phyloP scores from a whole-genome alignment of 2,888 invertebrate species.

The Andrena hattorfiana region DNA sequence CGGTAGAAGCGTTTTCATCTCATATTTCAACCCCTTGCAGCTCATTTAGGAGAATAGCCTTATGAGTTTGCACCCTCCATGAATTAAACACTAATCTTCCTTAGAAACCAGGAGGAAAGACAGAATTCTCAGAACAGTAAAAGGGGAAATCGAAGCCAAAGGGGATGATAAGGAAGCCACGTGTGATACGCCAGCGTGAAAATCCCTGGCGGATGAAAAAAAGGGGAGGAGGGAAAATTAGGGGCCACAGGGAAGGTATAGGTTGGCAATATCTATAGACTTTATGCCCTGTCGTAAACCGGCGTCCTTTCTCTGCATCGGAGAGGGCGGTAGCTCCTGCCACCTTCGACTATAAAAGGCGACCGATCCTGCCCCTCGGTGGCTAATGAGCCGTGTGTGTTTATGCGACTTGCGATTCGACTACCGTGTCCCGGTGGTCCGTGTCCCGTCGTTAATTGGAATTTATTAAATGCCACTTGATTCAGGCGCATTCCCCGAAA shows the following conservation, averaged over 20 bases:
- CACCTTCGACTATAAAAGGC: constrained; percentile 79
- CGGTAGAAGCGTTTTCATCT: too few species aligned
- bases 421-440: constrained; percentile 61
- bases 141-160: background rate
- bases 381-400: constrained; percentile 80
- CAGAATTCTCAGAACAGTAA: background rate
- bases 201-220: constrained; percentile 23
- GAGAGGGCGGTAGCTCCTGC: constrained; percentile 63
- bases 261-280: constrained; percentile 55
- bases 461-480: constrained; percentile 71
- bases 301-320: constrained; percentile 66
- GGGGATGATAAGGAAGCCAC: constrained; percentile 7
- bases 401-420: constrained; percentile 78
- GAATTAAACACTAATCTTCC: background rate
- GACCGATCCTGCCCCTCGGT: constrained; percentile 69
- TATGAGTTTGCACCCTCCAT: too few species aligned
- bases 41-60: too few species aligned
- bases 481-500: constrained; percentile 23
- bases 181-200: constrained; percentile 15
- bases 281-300: constrained; percentile 75
- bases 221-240: background rate
- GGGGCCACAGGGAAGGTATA: constrained; percentile 46
- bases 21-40: too few species aligned
- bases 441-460: constrained; percentile 69
- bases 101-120: background rate